phyloP scores from a whole-genome alignment of 2,797 vertebrate genomes.

The Mormyrus proboscirostris region DNA sequence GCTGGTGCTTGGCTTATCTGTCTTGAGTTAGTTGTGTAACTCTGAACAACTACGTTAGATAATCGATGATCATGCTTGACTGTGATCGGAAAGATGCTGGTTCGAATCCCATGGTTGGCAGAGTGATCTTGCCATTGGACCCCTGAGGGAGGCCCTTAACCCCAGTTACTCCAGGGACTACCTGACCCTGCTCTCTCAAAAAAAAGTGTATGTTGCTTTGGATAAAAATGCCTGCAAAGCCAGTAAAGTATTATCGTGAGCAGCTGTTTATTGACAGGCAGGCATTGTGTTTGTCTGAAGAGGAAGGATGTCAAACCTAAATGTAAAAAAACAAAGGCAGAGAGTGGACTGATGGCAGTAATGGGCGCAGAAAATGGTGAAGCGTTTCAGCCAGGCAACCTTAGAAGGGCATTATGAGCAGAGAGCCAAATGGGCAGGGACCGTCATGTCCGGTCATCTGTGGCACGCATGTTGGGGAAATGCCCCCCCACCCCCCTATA shows the following conservation, averaged over 20 bases:
- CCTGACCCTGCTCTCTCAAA: neutral
- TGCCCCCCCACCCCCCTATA: neutral
- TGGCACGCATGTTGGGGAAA: neutral
- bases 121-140: neutral
- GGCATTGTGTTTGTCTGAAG: neutral
- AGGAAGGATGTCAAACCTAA: neutral
- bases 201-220: neutral
- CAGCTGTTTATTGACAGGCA: neutral
- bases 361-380: neutral
- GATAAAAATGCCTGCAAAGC: neutral
- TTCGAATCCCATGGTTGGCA: neutral
- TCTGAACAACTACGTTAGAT: neutral
- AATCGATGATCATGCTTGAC: neutral
- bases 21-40: neutral
- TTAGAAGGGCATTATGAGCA: neutral
- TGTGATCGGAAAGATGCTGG: neutral
- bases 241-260: neutral
- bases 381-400: neutral
- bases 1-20: neutral
- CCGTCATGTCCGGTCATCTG: neutral
- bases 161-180: neutral
- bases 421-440: neutral
- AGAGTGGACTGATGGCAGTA: neutral
- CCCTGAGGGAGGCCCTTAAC: neutral
- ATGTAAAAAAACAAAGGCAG: neutral